Evolutionary conservation across 2,888 invertebrate genomes (phyloP).

Genomic region (Perdita meconis): DNA sequence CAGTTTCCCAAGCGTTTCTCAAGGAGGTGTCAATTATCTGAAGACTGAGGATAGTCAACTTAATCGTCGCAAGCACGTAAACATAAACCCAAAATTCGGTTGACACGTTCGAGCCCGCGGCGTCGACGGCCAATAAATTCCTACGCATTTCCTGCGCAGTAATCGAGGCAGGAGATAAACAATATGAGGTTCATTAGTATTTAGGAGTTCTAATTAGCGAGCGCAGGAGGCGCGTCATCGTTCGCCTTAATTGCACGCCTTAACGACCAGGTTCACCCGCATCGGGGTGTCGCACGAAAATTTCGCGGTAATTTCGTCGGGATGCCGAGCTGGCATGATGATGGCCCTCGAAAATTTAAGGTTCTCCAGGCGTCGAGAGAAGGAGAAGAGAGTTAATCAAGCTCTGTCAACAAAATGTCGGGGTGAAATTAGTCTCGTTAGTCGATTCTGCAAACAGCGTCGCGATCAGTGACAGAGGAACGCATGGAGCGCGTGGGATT

Average conservation of each 20-base stretch:
- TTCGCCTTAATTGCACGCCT: slow-evolving; percentile 52
- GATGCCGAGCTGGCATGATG: slow-evolving; percentile 28
- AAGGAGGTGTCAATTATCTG: too few species aligned
- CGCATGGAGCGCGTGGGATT: neutral
- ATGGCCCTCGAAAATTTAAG: slow-evolving; percentile 42
- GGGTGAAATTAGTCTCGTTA: slow-evolving; percentile 30
- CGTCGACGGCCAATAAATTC: slow-evolving; percentile 6
- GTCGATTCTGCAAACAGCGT: slow-evolving; percentile 13
- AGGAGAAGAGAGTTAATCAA: slow-evolving; percentile 47
- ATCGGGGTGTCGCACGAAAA: slow-evolving; percentile 42
- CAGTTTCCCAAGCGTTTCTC: too few species aligned
- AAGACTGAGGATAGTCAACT: too few species aligned
- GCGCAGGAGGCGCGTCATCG: slow-evolving; percentile 24
- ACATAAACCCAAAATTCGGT: neutral
- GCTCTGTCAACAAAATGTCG: slow-evolving; percentile 43
- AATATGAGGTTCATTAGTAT: slow-evolving; percentile 52
- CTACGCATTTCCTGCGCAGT: neutral
- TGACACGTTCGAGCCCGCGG: neutral
- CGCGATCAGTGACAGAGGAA: slow-evolving; percentile 1
- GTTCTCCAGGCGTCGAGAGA: slow-evolving; percentile 1
- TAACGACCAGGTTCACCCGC: slow-evolving; percentile 51
- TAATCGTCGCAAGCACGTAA: neutral
- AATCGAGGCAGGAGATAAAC: slow-evolving; percentile 29
- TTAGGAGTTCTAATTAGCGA: slow-evolving; percentile 47
- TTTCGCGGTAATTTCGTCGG: slow-evolving; percentile 55